A percentile compares a stretch with the other conserved stretches of the same genome.
Conservation (phyloP, 2,797 vertebrate genomes). For the Crocodylus rhombifer region DNA sequence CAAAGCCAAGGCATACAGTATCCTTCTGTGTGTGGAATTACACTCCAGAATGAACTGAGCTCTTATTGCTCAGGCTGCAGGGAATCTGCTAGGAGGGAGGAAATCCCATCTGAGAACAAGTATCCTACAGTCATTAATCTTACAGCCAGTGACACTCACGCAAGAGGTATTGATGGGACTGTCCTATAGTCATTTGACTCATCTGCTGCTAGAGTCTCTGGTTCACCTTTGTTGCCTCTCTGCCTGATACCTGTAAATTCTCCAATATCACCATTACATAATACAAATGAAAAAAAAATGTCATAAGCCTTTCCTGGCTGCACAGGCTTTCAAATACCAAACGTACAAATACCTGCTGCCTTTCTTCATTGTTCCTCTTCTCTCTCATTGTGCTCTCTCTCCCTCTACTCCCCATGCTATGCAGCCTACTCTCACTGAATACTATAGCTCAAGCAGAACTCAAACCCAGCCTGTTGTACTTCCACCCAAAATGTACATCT, state of each 20-base stretch:
- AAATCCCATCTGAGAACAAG: background rate
- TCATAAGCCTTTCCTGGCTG: background rate
- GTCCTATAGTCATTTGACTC: background rate
- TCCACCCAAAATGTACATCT: background rate
- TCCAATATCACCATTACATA: background rate
- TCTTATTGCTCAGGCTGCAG: background rate
- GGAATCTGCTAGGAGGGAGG: background rate
- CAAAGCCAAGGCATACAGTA: background rate
- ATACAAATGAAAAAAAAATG: background rate
- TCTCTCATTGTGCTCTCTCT: background rate
- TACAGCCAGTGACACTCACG: background rate
- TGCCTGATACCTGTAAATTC: background rate
- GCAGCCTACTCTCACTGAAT: background rate
- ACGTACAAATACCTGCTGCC: background rate
- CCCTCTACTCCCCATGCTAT: background rate
- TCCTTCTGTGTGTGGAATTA: background rate
- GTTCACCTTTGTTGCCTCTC: background rate
- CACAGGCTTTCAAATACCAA: background rate
- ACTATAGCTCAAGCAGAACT: background rate
- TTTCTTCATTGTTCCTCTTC: background rate
- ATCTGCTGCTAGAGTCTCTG: background rate
- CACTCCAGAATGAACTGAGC: background rate
- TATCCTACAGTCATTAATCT: background rate
- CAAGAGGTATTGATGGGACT: background rate
- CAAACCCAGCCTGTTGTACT: accelerated